Evolutionary conservation across 2,888 invertebrate species (phyloP).

Genomic region (Yponomeuta malinellus): DNA sequence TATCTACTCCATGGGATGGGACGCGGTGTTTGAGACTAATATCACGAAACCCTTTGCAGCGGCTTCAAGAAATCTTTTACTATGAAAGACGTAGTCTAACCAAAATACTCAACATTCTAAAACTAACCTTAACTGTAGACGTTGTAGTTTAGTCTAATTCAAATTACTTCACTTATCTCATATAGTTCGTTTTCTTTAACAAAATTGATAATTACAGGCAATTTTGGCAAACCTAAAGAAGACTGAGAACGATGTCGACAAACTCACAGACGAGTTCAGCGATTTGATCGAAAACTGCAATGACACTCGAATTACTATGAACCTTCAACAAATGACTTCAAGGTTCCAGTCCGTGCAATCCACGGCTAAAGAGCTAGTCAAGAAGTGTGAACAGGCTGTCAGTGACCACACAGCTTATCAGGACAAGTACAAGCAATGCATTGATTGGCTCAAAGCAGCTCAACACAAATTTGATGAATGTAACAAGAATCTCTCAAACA

Average conservation of each 20-base stretch:
- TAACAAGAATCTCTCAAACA: conserved; percentile 77
- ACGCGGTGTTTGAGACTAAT: conserved; percentile 10
- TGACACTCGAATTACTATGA: conserved; percentile 90
- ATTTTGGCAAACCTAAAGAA: conserved; percentile 86
- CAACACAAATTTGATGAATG: conserved; percentile 83
- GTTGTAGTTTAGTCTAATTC: conserved; percentile 59
- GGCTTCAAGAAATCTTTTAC: conserved; percentile 4
- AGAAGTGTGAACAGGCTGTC: conserved; percentile 93
- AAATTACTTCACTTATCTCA: not conserved
- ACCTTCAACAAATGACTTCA: conserved; percentile 91
- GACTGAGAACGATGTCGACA: conserved; percentile 91
- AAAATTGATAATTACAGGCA: conserved; percentile 67
- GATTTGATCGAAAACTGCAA: conserved; percentile 90
- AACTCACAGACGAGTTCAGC: conserved; percentile 88
- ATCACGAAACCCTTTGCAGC: not conserved
- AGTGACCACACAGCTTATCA: conserved; percentile 86
- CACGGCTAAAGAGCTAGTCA: conserved; percentile 91
- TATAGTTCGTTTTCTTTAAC: not conserved
- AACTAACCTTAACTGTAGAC: conserved; percentile 49
- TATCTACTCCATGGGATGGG: conserved; percentile 13
- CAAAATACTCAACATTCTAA: not conserved
- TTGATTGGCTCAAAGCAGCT: conserved; percentile 85
- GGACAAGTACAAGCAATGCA: conserved; percentile 89
- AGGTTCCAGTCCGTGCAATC: conserved; percentile 92
- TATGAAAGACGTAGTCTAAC: conserved; percentile 5